Evolutionary conservation across 2,797 vertebrate species (phyloP), one percentile per base, ranked within the genome.

Genomic region (Microchirus variegatus): DNA sequence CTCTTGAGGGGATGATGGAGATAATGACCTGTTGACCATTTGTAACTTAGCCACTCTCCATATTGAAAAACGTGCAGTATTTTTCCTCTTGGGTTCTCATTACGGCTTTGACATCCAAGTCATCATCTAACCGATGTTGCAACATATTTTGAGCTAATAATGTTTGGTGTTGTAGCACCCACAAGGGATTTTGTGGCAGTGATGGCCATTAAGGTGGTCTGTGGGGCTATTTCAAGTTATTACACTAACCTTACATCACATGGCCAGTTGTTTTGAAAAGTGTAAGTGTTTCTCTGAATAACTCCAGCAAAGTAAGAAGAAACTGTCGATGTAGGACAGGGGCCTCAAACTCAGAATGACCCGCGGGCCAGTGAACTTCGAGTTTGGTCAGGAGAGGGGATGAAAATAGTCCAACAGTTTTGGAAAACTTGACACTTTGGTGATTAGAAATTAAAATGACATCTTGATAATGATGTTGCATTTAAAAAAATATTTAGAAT

Each of bases 1-100:
- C 59, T 67, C 85, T 58, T 53, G 0, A 35, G 75, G 73, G 73
- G 84, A 83, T 10, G 5, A 60, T 15, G 6, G 2, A 41, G 47
- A 69, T 85, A 87, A 87, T 89, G 82, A 75, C 78, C 78, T 87
- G 83, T 89, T 90, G 88, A 90, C 87, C 85, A 78, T 59, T 73
- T 73, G 26, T 52, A 73, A 59, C 56, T 45, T 58, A 26, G 31
- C 49, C 65, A 16, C 38, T 43, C 48, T 36, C 22, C 18, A 41
- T 52, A 45, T 53, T 26, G 72, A 35, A 58, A 64, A 66, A 41
- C 31, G 15, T 31, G 10, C 40, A 57, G 3, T 8, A 10, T 44
- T 2, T 37, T 3, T 0, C 83, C 79, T 65, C 79, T 17, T 12
- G 66, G 66, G 80, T 17, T 73, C 75, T 85, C 52, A 86, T 86